Evolutionary conservation across 2,888 invertebrate genomes (phyloP), one percentile per base, ranked within the genome.

Genomic region (Xestia sexstrigata): DNA sequence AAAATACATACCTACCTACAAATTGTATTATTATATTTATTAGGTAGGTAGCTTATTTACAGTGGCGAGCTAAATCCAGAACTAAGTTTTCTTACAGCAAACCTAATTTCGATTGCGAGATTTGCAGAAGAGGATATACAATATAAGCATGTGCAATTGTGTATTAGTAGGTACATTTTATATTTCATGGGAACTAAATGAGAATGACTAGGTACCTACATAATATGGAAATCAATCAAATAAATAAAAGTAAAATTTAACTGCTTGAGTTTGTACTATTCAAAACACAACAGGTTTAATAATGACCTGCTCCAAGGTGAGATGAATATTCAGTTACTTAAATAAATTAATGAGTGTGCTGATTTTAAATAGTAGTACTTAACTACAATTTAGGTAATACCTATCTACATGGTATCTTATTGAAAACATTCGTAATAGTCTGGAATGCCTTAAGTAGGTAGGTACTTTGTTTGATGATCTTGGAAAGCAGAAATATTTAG

Each of bases 251-350:
- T 35, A 9, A 30, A 62, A 42, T 1, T 62, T 6, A 8, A 55
- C n/a, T 60, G 6, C n/a, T 4, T n/a, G 63, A 47, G 17, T 75
- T 35, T 45, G 9, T n/a, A 63, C 0, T 52, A 35, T 65, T 47
- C 45, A 76, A 35, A 45, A 76, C 20, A 65, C 30, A 62, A 60
- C 11, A 42, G 42, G 17, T 66, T 47, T n/a, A 23, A 30, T 78
- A 17, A 2, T n/a, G 35, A 81, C 73, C 39, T 42, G 17, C 5
- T 35, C 2, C 58, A 58, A 74, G 81, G 65, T 58, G 17, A 26
- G 20, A 65, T 78, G 39, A 81, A 81, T 73, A 81, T 74, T 81
- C 52, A 55, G 26, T 80, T 35, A n/a, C n/a, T n/a, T n/a, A 35
- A 52, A 63, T 26, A 35, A 15, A 52, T 35, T 17, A 62, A 6